A percentile compares a stretch with the other conserved stretches of the same genome.
Conservation (phyloP, 2,113 vertebrate species). For the Thryonomys swinderianus region DNA sequence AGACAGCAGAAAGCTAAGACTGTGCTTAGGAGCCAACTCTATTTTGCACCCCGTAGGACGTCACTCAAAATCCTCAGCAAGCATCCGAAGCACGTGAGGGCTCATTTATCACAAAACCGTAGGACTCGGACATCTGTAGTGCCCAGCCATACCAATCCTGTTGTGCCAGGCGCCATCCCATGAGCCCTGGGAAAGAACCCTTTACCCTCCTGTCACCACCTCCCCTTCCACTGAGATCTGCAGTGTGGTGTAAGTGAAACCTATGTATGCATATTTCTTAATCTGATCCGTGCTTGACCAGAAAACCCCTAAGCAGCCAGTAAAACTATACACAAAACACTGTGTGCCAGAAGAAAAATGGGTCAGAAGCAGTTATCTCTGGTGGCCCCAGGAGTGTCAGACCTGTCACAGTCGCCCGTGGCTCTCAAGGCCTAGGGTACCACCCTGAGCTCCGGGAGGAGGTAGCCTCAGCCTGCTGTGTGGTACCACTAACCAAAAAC, state of each 20-base stretch:
- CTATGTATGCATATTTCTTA: neutral
- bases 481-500: neutral
- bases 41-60: neutral
- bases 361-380: fast-evolving
- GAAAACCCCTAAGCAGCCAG: neutral
- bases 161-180: neutral
- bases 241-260: neutral
- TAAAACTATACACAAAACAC: neutral
- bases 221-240: neutral
- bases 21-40: neutral
- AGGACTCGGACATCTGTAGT: neutral
- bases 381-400: fast-evolving
- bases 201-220: neutral
- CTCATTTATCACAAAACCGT: neutral
- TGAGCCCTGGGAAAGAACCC: neutral
- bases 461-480: neutral
- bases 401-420: neutral
- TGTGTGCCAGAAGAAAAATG: neutral
- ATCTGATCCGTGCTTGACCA: neutral
- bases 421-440: neutral
- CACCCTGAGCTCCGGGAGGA: neutral
- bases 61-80: neutral
- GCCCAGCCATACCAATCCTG: neutral
- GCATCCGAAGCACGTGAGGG: neutral
- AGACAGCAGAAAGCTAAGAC: neutral